Evolutionary conservation across 2,113 vertebrate species (phyloP).

Genomic region (Aythya baeri): DNA sequence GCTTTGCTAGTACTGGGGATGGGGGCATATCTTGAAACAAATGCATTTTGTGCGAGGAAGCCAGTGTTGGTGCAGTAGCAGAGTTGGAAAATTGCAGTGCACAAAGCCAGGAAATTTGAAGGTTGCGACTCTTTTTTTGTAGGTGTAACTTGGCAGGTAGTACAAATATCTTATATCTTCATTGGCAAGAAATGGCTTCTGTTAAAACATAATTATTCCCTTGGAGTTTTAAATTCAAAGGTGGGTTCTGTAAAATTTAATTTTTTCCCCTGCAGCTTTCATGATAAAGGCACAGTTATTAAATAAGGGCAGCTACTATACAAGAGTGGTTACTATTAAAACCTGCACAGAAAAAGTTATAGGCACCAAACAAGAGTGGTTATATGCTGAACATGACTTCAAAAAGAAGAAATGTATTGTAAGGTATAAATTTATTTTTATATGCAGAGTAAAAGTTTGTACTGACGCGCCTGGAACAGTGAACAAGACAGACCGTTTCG

Average conservation of each 20-base stretch:
- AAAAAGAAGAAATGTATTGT: neutral
- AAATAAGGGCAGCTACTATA: conserved; percentile 14
- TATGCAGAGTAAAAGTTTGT: neutral
- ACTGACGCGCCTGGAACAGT: neutral
- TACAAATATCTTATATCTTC: conserved; percentile 23
- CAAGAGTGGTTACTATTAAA: neutral
- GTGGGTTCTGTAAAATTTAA: conserved; percentile 30
- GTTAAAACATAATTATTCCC: conserved; percentile 23
- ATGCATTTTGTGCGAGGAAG: conserved; percentile 20
- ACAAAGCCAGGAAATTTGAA: conserved; percentile 54
- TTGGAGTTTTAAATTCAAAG: conserved; percentile 45
- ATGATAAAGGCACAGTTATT: conserved; percentile 11
- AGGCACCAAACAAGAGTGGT: neutral
- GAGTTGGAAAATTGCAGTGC: conserved; percentile 32
- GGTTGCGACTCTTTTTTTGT: conserved; percentile 48
- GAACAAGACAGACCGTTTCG: neutral
- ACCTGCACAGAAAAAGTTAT: neutral
- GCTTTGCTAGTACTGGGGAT: neutral
- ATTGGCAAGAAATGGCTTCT: neutral
- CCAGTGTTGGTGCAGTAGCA: conserved; percentile 13
- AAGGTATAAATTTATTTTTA: neutral
- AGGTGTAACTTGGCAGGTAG: conserved; percentile 58
- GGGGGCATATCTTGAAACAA: neutral
- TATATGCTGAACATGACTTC: neutral
- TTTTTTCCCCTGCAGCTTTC: neutral